A percentile compares a stretch with the other conserved stretches of the same genome.
Evolutionary conservation across 2,888 invertebrate species (phyloP).

Genomic region (Cabera pusaria): DNA sequence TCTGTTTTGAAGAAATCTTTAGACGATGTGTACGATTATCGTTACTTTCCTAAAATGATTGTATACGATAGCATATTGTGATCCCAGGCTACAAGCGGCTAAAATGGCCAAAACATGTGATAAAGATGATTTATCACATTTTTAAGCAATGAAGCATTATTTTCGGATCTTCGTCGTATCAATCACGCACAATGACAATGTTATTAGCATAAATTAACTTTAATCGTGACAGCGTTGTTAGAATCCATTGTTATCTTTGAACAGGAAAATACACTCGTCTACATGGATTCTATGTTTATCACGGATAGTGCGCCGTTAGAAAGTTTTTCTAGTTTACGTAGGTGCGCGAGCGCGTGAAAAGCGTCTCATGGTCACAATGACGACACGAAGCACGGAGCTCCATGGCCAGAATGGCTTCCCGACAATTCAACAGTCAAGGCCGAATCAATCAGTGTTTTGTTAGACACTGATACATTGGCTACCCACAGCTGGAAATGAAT

Average conservation of each 20-base stretch:
- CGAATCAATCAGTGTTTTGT: slow-evolving; percentile 6
- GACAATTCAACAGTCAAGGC: slow-evolving; percentile 10
- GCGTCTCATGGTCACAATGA: slow-evolving; percentile 12
- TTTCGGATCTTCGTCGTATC: slow-evolving; percentile 13
- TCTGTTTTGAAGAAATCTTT: too few relatives aligned
- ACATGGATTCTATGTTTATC: background rate
- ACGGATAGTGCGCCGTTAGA: slow-evolving; percentile 9
- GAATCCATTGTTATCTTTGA: background rate
- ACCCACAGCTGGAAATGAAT: too few relatives aligned
- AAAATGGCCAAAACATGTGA: slow-evolving; percentile 9
- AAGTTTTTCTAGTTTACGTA: slow-evolving; percentile 3
- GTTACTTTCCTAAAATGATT: too few relatives aligned
- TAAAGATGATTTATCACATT: slow-evolving; percentile 9
- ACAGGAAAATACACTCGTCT: background rate
- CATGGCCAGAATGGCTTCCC: slow-evolving; percentile 5
- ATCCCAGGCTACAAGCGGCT: too few relatives aligned
- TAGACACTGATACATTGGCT: background rate
- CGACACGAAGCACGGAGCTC: slow-evolving; percentile 2
- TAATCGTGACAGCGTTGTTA: slow-evolving; percentile 3
- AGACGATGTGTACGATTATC: too few relatives aligned
- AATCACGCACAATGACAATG: slow-evolving; percentile 14
- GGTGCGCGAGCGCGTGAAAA: slow-evolving; percentile 9
- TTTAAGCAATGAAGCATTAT: too few relatives aligned
- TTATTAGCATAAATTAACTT: slow-evolving; percentile 11
- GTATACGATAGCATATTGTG: too few relatives aligned